phyloP scores from a whole-genome alignment of 2,888 invertebrate species.

The Adela reaumurella region DNA sequence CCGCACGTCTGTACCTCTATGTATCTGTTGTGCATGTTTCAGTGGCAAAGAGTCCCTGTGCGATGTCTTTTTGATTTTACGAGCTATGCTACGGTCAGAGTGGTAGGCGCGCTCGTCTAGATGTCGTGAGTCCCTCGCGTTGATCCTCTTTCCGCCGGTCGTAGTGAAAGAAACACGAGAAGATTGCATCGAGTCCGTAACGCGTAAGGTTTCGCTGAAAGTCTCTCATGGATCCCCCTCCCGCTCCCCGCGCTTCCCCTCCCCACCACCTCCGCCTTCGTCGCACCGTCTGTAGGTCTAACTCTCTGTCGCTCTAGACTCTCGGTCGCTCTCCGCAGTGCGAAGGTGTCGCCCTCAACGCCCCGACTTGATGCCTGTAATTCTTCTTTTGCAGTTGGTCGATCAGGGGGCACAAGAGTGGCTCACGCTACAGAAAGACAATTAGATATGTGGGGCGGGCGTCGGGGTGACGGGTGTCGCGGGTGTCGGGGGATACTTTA shows the following conservation, averaged over 20 bases:
- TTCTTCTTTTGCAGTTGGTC: slow-evolving; percentile 58
- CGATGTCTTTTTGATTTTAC: slow-evolving; percentile 52
- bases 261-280: slow-evolving; percentile 17
- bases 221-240: slow-evolving; percentile 43
- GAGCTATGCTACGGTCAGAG: slow-evolving; percentile 18
- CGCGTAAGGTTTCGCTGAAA: slow-evolving; percentile 48
- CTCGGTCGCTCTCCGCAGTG: slow-evolving; percentile 13
- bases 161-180: slow-evolving; percentile 14
- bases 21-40: slow-evolving; percentile 37
- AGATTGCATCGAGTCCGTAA: slow-evolving; percentile 22
- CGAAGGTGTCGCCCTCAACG: slow-evolving; percentile 16
- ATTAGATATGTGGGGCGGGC: slow-evolving; percentile 48
- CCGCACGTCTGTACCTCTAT: background rate
- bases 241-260: slow-evolving; percentile 12
- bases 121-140: background rate
- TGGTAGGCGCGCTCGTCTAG: background rate
- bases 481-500: slow-evolving; percentile 52
- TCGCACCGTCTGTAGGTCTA: too few relatives aligned
- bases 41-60: slow-evolving; percentile 37
- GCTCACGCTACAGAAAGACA: slow-evolving; percentile 53
- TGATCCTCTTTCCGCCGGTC: too few relatives aligned
- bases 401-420: slow-evolving; percentile 57
- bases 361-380: slow-evolving; percentile 47
- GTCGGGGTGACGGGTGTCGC: slow-evolving; percentile 51
- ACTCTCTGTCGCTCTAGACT: slow-evolving; percentile 6